Percentiles rank a stretch among this genome's conserved stretches.
phyloP scores from a whole-genome alignment of 30 jellyfish, hydroid and myxozoan species.

The Cassiopea xamachana region DNA sequence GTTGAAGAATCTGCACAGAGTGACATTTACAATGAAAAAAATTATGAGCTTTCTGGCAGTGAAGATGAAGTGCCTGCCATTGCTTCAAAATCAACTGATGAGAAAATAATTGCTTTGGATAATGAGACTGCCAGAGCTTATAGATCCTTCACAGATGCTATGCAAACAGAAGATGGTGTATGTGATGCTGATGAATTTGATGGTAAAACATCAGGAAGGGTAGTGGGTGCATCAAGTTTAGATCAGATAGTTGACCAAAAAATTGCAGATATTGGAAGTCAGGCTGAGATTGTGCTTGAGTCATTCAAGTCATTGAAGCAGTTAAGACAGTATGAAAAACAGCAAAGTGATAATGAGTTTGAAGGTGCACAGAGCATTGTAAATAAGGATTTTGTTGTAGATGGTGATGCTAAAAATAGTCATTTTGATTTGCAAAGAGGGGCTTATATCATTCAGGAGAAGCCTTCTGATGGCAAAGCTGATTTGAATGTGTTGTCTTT shows the following conservation, averaged over 20 bases:
- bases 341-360: background rate
- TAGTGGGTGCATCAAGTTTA: background rate
- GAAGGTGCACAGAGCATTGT: background rate
- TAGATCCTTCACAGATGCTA: background rate
- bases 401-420: background rate
- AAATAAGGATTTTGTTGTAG: background rate
- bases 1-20: background rate
- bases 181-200: background rate
- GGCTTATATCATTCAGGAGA: background rate
- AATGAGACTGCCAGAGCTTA: slow-evolving; percentile 40
- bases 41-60: slow-evolving; percentile 4
- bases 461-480: background rate
- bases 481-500: background rate
- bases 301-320: slow-evolving; percentile 43
- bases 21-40: background rate
- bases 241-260: slow-evolving; percentile 31
- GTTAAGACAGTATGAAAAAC: slow-evolving; percentile 22
- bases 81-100: slow-evolving; percentile 44
- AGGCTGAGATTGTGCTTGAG: slow-evolving; percentile 55
- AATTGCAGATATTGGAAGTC: slow-evolving; percentile 60
- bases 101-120: slow-evolving; percentile 33
- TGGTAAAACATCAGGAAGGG: background rate
- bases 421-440: background rate
- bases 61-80: slow-evolving; percentile 56
- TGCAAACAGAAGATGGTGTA: slow-evolving; percentile 8